Conservation (phyloP, 1,140 invertebrate genomes). For the Drosophila repleta region DNA sequence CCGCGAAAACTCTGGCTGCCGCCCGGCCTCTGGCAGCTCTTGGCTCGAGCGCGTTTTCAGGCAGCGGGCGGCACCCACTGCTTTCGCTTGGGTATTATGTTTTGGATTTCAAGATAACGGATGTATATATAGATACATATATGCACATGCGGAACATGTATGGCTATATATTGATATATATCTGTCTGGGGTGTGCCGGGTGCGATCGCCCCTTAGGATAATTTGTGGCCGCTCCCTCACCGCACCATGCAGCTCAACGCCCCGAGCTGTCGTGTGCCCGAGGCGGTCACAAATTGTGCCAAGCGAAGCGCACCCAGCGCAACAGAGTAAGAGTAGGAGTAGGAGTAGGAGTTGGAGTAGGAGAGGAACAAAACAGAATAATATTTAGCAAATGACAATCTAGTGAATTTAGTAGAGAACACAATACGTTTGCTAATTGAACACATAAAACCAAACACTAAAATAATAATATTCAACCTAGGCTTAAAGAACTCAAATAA, state of each 20-base stretch:
- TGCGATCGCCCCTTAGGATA: background rate
- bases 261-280: slow-evolving; percentile 30
- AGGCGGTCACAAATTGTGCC: slow-evolving; percentile 28
- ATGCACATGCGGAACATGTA: background rate
- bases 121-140: slow-evolving; percentile 4
- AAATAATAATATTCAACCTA: background rate
- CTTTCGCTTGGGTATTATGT: slow-evolving; percentile 49
- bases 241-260: slow-evolving; percentile 23
- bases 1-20: slow-evolving; percentile 21
- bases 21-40: background rate
- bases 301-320: slow-evolving; percentile 5
- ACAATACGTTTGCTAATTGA: slow-evolving; percentile 50
- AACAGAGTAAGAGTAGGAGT: slow-evolving; percentile 11
- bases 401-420: slow-evolving; percentile 52
- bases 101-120: slow-evolving; percentile 75
- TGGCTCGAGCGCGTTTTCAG: slow-evolving; percentile 17
- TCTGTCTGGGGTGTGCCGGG: background rate
- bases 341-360: background rate
- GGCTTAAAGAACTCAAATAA: background rate
- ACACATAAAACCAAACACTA: background rate
- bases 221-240: slow-evolving; percentile 33
- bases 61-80: background rate
- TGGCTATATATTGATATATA: background rate
- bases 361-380: slow-evolving; percentile 23
- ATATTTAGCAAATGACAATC: slow-evolving; percentile 76